Evolutionary conservation across 2,888 invertebrate genomes (phyloP).

Genomic region (Apeira syringaria): DNA sequence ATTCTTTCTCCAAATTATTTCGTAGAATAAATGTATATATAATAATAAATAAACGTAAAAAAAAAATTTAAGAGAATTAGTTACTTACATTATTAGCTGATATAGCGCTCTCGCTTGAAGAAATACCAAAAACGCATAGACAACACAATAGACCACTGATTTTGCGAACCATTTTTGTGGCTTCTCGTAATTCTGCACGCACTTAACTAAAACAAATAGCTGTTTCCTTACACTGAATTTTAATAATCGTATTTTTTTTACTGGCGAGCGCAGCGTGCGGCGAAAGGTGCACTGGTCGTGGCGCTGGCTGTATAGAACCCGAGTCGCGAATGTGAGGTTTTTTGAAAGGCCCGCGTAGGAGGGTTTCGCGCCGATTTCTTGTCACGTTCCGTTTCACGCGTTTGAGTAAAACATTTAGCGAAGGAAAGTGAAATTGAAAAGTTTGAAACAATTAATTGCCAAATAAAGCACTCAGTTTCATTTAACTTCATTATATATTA

Average conservation of each 20-base stretch:
- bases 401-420: not conserved
- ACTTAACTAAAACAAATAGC: constrained; percentile 18
- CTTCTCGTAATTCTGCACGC: constrained; percentile 13
- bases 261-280: constrained; percentile 47
- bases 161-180: constrained; percentile 68
- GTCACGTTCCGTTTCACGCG: constrained; percentile 63
- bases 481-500: too few species aligned
- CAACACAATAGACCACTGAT: constrained; percentile 72
- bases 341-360: constrained; percentile 84
- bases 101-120: constrained; percentile 72
- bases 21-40: too few species aligned
- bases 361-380: constrained; percentile 75
- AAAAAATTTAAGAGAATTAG: too few species aligned
- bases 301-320: constrained; percentile 56
- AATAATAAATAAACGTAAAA: too few species aligned
- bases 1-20: too few species aligned
- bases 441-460: too few species aligned
- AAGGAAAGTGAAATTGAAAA: too few species aligned
- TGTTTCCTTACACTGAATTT: constrained; percentile 26
- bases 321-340: constrained; percentile 64
- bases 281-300: constrained; percentile 67
- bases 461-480: too few species aligned
- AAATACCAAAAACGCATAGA: constrained; percentile 70
- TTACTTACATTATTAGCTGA: constrained; percentile 70
- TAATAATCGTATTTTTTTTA: constrained; percentile 33